These are phyloP conservation scores for Aurelia coerulea DNA, from an alignment of 30 jellyfish, hydroid and myxozoan genomes.

Conservation along the genomic window DNA sequence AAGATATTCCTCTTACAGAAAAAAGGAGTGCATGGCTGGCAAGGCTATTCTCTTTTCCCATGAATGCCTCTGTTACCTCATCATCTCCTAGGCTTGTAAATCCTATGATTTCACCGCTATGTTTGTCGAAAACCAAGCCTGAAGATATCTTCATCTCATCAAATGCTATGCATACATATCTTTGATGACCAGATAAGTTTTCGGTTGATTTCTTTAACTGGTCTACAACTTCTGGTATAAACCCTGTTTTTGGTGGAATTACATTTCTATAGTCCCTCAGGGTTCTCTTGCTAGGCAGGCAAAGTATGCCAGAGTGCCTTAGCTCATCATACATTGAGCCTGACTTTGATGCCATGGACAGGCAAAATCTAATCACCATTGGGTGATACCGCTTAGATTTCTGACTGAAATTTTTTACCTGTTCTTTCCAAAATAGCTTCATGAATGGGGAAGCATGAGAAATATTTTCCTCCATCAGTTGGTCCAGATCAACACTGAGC, in stretches of 20 bases:
- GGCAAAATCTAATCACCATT: constrained; percentile 59
- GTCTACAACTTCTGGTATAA: constrained; percentile 30
- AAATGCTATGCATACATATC: constrained; percentile 17
- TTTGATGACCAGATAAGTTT: constrained; percentile 8
- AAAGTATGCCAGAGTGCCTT: constrained; percentile 32
- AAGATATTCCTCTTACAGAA: constrained; percentile 34
- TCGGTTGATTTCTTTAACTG: constrained; percentile 8
- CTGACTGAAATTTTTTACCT: constrained; percentile 17
- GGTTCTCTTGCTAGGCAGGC: constrained; percentile 61
- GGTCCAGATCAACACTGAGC: constrained; percentile 33
- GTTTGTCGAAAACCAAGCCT: constrained; percentile 1
- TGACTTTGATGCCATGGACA: constrained; percentile 53
- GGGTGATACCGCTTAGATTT: constrained; percentile 47
- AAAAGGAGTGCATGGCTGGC: constrained; percentile 46
- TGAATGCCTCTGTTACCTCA: constrained; percentile 21
- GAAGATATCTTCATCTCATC: constrained; percentile 34
- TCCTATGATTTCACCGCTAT: constrained; percentile 7
- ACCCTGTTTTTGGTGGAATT: constrained; percentile 46
- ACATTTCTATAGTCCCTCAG: constrained; percentile 49
- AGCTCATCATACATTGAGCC: constrained; percentile 45
- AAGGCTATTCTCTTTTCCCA: constrained; percentile 1
- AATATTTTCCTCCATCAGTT: constrained; percentile 13
- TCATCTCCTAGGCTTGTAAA: constrained; percentile 22
- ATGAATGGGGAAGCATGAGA: constrained; percentile 47
- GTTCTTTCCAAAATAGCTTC: constrained; percentile 64